Percentiles rank a stretch among this genome's conserved stretches.
Conservation (phyloP, 2,113 vertebrate genomes). For the Rhombomys opimus region DNA sequence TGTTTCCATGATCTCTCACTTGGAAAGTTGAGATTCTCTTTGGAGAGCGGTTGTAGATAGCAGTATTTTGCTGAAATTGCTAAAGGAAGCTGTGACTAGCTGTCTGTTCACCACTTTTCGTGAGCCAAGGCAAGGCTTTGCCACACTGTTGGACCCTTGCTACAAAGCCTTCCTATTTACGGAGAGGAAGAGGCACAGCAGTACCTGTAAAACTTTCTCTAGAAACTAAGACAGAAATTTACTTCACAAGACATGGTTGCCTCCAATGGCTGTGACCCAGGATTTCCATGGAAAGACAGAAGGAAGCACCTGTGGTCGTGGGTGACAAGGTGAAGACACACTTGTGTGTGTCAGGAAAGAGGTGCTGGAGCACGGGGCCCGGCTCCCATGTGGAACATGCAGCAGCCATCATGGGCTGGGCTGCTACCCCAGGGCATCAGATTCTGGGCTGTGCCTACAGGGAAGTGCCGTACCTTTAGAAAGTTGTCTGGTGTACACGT, state of each 20-base stretch:
- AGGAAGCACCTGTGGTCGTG: slow-evolving; percentile 95
- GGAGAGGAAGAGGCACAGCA: slow-evolving; percentile 95
- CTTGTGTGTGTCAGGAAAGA: slow-evolving; percentile 96
- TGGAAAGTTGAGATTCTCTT: slow-evolving; percentile 89
- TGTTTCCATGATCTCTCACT: neutral
- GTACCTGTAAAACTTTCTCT: slow-evolving; percentile 89
- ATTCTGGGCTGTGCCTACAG: slow-evolving; percentile 83
- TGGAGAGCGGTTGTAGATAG: slow-evolving; percentile 95
- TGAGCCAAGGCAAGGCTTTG: slow-evolving; percentile 89
- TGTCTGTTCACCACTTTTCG: slow-evolving; percentile 92
- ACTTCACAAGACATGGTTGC: slow-evolving; percentile 91
- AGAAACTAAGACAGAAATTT: slow-evolving; percentile 91
- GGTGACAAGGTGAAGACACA: slow-evolving; percentile 93
- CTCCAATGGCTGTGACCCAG: slow-evolving; percentile 89
- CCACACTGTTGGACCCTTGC: slow-evolving; percentile 95
- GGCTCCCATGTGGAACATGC: slow-evolving; percentile 97
- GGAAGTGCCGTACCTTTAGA: neutral
- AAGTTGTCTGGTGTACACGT: neutral
- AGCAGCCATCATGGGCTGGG: slow-evolving; percentile 94
- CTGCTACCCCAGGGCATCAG: slow-evolving; percentile 94
- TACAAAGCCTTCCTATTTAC: slow-evolving; percentile 97
- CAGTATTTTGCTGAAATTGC: slow-evolving; percentile 95
- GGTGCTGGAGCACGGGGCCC: slow-evolving; percentile 95
- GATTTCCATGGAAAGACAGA: slow-evolving; percentile 85
- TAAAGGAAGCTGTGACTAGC: slow-evolving; percentile 95